A percentile compares a stretch with the other conserved stretches of the same genome.
phyloP scores from a whole-genome alignment of 2,113 vertebrate genomes.

The Arvicanthis niloticus region DNA sequence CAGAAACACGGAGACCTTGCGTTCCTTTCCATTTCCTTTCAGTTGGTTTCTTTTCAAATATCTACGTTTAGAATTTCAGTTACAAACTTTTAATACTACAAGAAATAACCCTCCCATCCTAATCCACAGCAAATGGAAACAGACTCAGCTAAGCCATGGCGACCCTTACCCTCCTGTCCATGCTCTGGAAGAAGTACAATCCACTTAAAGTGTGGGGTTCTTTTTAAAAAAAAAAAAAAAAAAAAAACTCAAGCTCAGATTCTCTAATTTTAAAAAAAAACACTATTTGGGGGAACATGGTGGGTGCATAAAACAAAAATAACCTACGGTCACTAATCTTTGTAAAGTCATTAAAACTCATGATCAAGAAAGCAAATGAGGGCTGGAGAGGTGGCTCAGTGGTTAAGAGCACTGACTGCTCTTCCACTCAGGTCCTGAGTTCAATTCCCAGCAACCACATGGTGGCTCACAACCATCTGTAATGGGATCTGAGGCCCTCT shows the following conservation, averaged over 20 bases:
- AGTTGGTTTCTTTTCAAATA: constrained; percentile 31
- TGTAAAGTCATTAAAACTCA: constrained; percentile 45
- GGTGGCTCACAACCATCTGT: too few species aligned
- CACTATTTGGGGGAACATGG: background rate
- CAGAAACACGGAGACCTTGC: constrained; percentile 31
- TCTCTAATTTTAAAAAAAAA: constrained; percentile 35
- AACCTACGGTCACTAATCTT: constrained; percentile 24
- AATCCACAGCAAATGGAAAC: constrained; percentile 17
- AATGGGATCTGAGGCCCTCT: too few species aligned
- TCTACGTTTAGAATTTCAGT: constrained; percentile 28
- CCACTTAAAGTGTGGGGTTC: constrained; percentile 15
- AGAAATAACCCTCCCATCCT: constrained; percentile 1
- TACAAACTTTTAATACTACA: constrained; percentile 23
- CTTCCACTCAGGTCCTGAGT: too few species aligned
- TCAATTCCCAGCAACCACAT: too few species aligned
- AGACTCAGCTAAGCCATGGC: background rate
- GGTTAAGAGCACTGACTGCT: too few species aligned
- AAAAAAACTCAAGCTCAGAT: constrained; percentile 61
- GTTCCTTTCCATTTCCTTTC: constrained; percentile 28
- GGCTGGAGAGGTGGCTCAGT: too few species aligned
- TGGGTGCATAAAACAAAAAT: background rate
- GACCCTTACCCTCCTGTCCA: background rate
- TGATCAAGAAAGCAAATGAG: background rate
- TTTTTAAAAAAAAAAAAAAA: background rate
- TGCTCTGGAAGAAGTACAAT: constrained; percentile 32